Conservation (phyloP, 2,797 vertebrate genomes). For the Chelonia mydas region DNA sequence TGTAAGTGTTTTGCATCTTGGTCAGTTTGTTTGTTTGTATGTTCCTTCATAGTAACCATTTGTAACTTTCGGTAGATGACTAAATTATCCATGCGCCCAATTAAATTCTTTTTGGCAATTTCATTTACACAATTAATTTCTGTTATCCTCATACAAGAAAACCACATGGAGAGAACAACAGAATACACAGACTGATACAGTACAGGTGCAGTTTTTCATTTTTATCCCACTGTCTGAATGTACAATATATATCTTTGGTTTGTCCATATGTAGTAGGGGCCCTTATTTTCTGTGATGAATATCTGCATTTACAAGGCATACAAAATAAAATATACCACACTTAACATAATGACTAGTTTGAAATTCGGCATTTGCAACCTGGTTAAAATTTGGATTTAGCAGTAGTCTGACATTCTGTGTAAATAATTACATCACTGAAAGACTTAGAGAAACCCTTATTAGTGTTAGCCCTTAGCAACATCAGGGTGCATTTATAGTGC, state of each 20-base stretch:
- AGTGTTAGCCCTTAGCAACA: neutral
- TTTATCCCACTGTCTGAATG: neutral
- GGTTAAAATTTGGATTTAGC: slow-evolving; percentile 18
- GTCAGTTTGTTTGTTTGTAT: neutral
- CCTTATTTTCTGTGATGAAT: neutral
- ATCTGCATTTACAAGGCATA: slow-evolving; percentile 11
- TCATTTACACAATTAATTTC: slow-evolving; percentile 35
- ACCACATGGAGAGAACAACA: neutral
- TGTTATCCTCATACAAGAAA: slow-evolving; percentile 28
- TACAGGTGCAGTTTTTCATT: neutral
- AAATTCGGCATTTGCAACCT: slow-evolving; percentile 11
- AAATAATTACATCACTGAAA: neutral
- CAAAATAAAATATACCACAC: slow-evolving; percentile 18
- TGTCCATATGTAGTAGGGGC: neutral
- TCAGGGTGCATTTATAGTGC: slow-evolving; percentile 9
- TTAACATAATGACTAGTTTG: slow-evolving; percentile 6
- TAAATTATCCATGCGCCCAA: slow-evolving; percentile 14
- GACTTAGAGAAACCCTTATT: neutral
- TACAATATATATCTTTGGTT: neutral
- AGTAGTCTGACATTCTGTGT: slow-evolving; percentile 41
- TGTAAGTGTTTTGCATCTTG: neutral
- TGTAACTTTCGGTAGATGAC: slow-evolving; percentile 10
- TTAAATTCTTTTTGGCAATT: slow-evolving; percentile 41
- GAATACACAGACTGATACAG: neutral
- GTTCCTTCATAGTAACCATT: neutral